Conservation (phyloP, 2,113 vertebrate genomes). For the Grammomys dolichurus region DNA sequence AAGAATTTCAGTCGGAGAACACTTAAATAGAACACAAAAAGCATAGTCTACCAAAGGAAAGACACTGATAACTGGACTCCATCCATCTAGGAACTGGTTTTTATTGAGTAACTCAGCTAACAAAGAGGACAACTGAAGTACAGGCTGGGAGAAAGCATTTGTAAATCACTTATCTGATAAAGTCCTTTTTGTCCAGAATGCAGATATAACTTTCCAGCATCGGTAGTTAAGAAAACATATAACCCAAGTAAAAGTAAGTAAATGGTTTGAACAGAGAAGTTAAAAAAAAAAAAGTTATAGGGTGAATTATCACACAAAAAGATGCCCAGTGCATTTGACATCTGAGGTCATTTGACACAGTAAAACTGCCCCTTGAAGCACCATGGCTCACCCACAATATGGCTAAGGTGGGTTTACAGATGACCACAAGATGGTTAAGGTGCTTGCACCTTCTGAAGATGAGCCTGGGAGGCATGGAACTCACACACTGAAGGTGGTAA, state of each 20-base stretch:
- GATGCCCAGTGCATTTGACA: no score
- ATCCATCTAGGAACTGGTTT: neutral
- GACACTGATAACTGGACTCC: neutral
- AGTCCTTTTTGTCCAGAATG: neutral
- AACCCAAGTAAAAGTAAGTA: neutral
- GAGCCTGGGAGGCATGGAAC: neutral
- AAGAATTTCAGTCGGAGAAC: neutral
- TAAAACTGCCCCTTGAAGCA: neutral
- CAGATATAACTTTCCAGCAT: neutral
- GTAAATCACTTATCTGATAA: neutral
- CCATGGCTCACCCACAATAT: no score
- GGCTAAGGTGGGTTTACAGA: no score
- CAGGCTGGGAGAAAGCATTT: neutral
- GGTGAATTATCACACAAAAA: neutral
- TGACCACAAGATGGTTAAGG: neutral
- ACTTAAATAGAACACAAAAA: neutral
- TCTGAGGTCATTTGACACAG: neutral
- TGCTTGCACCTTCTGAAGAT: accelerated
- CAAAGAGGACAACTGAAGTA: neutral
- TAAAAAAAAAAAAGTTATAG: neutral
- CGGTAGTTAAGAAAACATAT: neutral
- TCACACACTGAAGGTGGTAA: neutral
- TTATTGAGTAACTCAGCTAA: neutral
- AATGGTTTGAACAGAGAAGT: neutral
- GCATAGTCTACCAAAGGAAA: neutral